Base-by-base conservation (phyloP, 1,140 invertebrate genomes). In the Aphaenogaster rudis region DNA sequence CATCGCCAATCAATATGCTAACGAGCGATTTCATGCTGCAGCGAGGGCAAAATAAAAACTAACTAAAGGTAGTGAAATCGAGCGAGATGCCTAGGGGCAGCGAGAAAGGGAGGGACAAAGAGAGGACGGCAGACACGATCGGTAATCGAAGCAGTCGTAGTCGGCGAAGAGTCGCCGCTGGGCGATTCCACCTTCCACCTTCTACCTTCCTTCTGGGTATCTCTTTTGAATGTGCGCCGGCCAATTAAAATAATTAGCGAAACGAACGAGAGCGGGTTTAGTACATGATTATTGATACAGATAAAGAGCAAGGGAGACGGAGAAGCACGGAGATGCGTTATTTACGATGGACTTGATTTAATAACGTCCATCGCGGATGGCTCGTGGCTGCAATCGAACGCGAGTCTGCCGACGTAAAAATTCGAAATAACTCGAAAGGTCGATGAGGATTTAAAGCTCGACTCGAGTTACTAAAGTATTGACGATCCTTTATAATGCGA, bases 1-100 rank as follows among this genome's bases (percentile, higher is more conserved):
- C 94, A 95, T 94, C 94, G 92, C 93, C 94, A 95, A 95, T 95
- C 94, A 95, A 95, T 95, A 95, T 95, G 94, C 93, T 94, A 95
- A 95, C 94, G 93, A 95, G 94, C 90, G 92, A 93, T 93, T 92
- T 90, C 88, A 78, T 89, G 86, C 72, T 85, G 39, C 33, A n/a
- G 21, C 36, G 48, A 13, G 45, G 17, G 39, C 76, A 87, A 69
- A 86, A 88, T 57, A 81, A 88, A 87, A 69, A 57, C 36, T 33
- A 28, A 48, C 11, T 15, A 39, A 57, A 50, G 21, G 72, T 36
- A 33, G 45, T 61, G 72, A 78, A 61, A 86, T 33, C 69, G 59
- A 79, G 59, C 63, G 85, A 81, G 57, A 74, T 11, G 69, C 67
- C 54, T 45, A 59, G 48, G 17, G 59, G 54, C 36, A 72, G 52